These are phyloP conservation scores for Thymelicus acteon DNA, from an alignment of 2,888 invertebrate genomes.

Conservation along the genomic window DNA sequence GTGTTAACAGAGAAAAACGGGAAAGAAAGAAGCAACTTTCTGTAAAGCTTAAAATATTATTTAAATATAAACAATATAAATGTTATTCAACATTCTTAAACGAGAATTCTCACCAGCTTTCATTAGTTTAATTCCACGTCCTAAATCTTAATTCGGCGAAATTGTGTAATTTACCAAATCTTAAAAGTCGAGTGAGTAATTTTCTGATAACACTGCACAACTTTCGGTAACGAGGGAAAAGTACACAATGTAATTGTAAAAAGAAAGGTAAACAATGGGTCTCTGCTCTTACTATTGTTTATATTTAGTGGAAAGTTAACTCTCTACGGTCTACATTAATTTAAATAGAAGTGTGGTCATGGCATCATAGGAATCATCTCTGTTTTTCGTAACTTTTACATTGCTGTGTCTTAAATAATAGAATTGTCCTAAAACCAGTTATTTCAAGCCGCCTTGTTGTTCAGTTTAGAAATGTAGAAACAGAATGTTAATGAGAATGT, in stretches of 20 bases:
- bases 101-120: background rate
- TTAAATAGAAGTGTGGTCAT: background rate
- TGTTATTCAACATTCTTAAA: background rate
- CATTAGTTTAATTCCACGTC: background rate
- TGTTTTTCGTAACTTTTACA: no score
- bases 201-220: slow-evolving; percentile 16
- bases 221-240: slow-evolving; percentile 33
- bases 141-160: no score
- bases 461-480: no score
- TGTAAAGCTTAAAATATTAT: no score
- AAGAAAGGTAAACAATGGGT: slow-evolving; percentile 33
- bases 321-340: slow-evolving; percentile 22
- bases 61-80: no score
- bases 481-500: no score
- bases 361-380: background rate
- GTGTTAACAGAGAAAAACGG: no score
- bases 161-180: background rate
- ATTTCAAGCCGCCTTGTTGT: no score
- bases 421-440: no score
- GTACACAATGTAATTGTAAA: slow-evolving; percentile 20
- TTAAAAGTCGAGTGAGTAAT: slow-evolving; percentile 1
- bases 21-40: no score
- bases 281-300: slow-evolving; percentile 28
- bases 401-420: no score
- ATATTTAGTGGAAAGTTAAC: slow-evolving; percentile 26